Evolutionary conservation across 2,113 vertebrate species (phyloP).

Genomic region (Tylochromis polylepis): DNA sequence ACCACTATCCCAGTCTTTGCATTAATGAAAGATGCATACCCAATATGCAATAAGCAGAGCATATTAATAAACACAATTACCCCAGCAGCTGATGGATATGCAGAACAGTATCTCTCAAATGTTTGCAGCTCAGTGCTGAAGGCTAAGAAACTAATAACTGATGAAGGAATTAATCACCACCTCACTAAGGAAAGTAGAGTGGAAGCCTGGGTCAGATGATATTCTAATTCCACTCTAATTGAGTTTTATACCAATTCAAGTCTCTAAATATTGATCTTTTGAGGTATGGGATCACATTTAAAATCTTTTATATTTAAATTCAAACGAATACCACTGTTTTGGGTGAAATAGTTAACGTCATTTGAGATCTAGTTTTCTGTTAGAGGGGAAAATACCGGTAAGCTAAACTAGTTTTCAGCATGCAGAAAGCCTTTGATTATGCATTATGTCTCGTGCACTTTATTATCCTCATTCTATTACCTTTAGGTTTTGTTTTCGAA

Average conservation of each 20-base stretch:
- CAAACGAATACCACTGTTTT: background rate
- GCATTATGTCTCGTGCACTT: background rate
- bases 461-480: background rate
- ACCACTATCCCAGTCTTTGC: background rate
- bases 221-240: background rate
- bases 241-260: background rate
- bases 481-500: background rate
- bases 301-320: background rate
- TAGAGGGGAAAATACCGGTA: background rate
- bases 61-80: constrained; percentile 62
- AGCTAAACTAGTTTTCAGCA: background rate
- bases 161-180: constrained; percentile 37
- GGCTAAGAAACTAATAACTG: constrained; percentile 50
- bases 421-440: background rate
- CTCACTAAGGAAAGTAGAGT: background rate
- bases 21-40: constrained; percentile 41
- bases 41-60: constrained; percentile 27
- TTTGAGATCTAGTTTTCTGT: background rate
- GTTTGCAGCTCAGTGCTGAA: constrained; percentile 17
- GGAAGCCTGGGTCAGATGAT: background rate
- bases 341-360: background rate
- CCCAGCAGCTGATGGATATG: constrained; percentile 14
- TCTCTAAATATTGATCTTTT: background rate
- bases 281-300: background rate
- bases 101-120: constrained; percentile 3